Percentiles rank a stretch among this genome's conserved stretches.
Evolutionary conservation across 1,140 invertebrate genomes (phyloP).

Genomic region (Drosophila miranda): DNA sequence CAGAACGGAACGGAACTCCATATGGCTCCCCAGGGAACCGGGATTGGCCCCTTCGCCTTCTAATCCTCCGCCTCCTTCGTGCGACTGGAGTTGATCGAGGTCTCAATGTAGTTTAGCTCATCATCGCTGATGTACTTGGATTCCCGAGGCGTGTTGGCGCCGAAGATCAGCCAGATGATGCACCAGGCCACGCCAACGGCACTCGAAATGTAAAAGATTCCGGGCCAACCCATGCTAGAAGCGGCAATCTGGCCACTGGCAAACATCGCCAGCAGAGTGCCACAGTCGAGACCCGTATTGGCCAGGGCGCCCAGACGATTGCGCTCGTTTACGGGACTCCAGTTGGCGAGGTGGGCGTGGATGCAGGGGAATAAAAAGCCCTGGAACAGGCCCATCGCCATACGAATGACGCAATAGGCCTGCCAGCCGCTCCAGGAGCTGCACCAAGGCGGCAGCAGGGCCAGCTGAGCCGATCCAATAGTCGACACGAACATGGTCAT

Average conservation of each 20-base stretch:
- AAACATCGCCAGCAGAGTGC: slow-evolving; percentile 88
- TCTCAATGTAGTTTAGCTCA: slow-evolving; percentile 87
- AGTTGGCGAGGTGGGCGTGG: slow-evolving; percentile 91
- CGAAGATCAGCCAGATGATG: slow-evolving; percentile 85
- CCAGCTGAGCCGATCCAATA: slow-evolving; percentile 82
- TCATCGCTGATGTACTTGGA: slow-evolving; percentile 84
- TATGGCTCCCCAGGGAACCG: slow-evolving; percentile 90
- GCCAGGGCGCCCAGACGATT: slow-evolving; percentile 85
- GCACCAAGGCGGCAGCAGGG: slow-evolving; percentile 82
- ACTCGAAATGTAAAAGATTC: slow-evolving; percentile 91
- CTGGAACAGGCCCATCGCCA: slow-evolving; percentile 90
- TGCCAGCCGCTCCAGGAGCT: slow-evolving; percentile 84
- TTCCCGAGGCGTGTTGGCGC: slow-evolving; percentile 86
- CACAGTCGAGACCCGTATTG: slow-evolving; percentile 87
- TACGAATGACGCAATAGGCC: slow-evolving; percentile 85
- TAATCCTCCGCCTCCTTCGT: slow-evolving; percentile 29
- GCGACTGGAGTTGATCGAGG: slow-evolving; percentile 48
- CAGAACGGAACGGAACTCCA: slow-evolving; percentile 90
- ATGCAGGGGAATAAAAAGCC: slow-evolving; percentile 91
- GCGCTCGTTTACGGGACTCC: slow-evolving; percentile 86
- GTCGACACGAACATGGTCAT: slow-evolving; percentile 85
- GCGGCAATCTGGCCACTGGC: slow-evolving; percentile 86
- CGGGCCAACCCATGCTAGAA: slow-evolving; percentile 88
- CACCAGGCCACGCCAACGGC: slow-evolving; percentile 85
- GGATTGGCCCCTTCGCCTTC: slow-evolving; percentile 34